Conservation (phyloP, 2,113 vertebrate species). For the Antigone vipio region DNA sequence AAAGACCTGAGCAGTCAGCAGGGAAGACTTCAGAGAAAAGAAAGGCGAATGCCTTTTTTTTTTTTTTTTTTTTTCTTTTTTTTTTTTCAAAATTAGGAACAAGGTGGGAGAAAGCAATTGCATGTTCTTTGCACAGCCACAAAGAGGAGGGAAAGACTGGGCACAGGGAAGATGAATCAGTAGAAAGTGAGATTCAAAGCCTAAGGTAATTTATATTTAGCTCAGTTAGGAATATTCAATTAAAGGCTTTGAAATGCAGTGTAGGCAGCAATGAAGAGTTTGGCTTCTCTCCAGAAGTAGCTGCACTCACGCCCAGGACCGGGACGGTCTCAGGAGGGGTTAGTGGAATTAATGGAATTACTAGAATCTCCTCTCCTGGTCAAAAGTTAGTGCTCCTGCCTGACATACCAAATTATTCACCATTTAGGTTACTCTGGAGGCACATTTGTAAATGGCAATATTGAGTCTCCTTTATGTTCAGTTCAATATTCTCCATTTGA, state of each 20-base stretch:
- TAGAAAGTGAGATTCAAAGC: slow-evolving; percentile 3
- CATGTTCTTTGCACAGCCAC: not conserved
- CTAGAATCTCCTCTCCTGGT: slow-evolving; percentile 29
- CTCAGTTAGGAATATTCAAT: slow-evolving; percentile 11
- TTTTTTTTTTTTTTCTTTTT: not conserved
- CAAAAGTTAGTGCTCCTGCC: slow-evolving; percentile 45
- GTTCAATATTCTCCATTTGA: slow-evolving; percentile 48
- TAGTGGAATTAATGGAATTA: slow-evolving; percentile 44
- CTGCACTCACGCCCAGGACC: not conserved
- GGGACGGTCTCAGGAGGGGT: not conserved
- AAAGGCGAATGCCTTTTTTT: not conserved
- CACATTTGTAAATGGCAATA: slow-evolving; percentile 42
- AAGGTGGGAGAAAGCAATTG: not conserved
- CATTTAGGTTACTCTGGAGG: slow-evolving; percentile 39
- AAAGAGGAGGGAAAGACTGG: not conserved
- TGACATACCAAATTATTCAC: slow-evolving; percentile 28
- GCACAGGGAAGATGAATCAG: not conserved
- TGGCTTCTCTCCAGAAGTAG: slow-evolving; percentile 40
- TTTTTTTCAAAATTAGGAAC: not conserved
- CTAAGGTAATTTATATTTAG: slow-evolving; percentile 28
- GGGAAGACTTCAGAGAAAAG: not conserved
- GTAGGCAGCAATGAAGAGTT: slow-evolving; percentile 4
- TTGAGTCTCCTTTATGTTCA: slow-evolving; percentile 34
- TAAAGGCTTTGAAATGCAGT: slow-evolving; percentile 29
- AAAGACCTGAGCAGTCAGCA: not conserved